Conservation (phyloP, 2,888 invertebrate species). For the Eilema sororculum region DNA sequence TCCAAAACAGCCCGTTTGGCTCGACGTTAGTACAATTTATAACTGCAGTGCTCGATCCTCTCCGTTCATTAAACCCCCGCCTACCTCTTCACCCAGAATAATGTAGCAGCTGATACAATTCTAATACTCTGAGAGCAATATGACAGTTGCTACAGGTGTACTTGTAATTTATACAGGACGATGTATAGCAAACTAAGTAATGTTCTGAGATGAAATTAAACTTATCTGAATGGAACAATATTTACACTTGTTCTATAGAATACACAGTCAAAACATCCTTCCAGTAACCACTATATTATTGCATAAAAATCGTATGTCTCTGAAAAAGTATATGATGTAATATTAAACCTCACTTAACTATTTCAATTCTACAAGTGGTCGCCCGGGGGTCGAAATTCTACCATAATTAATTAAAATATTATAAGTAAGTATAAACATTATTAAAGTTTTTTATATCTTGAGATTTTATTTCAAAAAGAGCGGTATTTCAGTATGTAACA, state of each 20-base stretch:
- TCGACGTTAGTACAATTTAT: slow-evolving; percentile 60
- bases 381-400: no score
- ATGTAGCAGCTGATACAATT: slow-evolving; percentile 38
- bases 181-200: background rate
- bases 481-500: no score
- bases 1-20: slow-evolving; percentile 49
- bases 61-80: slow-evolving; percentile 58
- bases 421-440: no score
- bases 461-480: no score
- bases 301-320: background rate
- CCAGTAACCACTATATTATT: background rate
- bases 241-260: background rate
- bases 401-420: no score
- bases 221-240: background rate
- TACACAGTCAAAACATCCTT: background rate
- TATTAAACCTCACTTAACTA: no score
- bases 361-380: no score
- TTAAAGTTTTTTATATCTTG: no score
- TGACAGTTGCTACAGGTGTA: background rate
- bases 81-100: slow-evolving; percentile 49
- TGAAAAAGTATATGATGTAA: no score
- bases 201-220: background rate
- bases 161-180: background rate
- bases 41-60: slow-evolving; percentile 51
- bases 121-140: slow-evolving; percentile 31